These are phyloP conservation scores for Rhinatrema bivittatum DNA, from an alignment of 2,797 vertebrate genomes.

Conservation along the genomic window DNA sequence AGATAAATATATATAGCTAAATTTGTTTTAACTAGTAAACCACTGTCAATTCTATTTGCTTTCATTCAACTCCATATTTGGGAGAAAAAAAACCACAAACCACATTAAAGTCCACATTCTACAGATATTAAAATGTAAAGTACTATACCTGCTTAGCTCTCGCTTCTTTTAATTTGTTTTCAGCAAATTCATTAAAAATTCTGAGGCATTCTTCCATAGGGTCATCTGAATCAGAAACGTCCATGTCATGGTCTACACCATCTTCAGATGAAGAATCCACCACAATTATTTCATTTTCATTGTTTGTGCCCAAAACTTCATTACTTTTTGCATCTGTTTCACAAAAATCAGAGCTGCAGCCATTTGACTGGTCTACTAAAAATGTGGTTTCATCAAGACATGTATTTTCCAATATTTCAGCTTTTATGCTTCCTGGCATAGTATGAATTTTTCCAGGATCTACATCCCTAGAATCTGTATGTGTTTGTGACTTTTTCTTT, in stretches of 20 bases:
- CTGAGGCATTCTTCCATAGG: slow-evolving; percentile 65
- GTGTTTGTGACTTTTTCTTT: too few relatives aligned
- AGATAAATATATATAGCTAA: too few relatives aligned
- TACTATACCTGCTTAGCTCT: slow-evolving; percentile 18
- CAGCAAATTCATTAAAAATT: slow-evolving; percentile 54
- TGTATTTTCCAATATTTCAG: not conserved
- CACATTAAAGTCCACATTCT: too few relatives aligned
- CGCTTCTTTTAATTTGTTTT: slow-evolving; percentile 9
- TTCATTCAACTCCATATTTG: too few relatives aligned
- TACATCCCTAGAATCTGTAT: too few relatives aligned
- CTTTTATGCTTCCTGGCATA: too few relatives aligned
- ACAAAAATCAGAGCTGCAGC: not conserved
- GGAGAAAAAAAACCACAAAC: too few relatives aligned
- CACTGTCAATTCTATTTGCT: too few relatives aligned
- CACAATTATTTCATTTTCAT: not conserved
- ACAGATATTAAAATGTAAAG: not conserved
- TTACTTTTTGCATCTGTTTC: not conserved
- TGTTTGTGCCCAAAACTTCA: not conserved
- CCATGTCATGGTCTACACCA: slow-evolving; percentile 21
- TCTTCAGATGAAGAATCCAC: slow-evolving; percentile 19
- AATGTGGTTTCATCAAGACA: accelerated
- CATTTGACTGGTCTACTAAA: not conserved
- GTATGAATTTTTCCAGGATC: not conserved
- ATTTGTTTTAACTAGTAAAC: too few relatives aligned
- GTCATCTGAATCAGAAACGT: slow-evolving; percentile 58